Base-by-base conservation (phyloP, 2,888 invertebrate species). In the Emesis castigata region DNA sequence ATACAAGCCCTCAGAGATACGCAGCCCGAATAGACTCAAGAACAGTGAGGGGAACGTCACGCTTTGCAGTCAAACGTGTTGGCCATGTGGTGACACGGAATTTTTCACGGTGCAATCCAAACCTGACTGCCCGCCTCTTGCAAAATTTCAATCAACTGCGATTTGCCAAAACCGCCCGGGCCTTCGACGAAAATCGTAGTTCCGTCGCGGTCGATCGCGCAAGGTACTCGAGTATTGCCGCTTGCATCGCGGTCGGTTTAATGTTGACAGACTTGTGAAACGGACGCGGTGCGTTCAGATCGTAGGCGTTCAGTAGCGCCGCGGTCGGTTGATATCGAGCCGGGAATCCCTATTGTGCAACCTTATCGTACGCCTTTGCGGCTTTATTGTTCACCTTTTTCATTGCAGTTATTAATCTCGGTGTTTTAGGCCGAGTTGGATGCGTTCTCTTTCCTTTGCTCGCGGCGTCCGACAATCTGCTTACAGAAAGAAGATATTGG, bases 241-340 rank as follows among this genome's bases (percentile, higher is more conserved):
- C 75, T 69, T 75, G 75, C 31, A 69, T 64, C 69, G 16, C 69
- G 74, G 69, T 74, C 75, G 75, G 48, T 48, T 48, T n/a, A 48
- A 48, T 48, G n/a, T 48, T 5, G 3, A n/a, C 48, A 73, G 53
- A 53, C 53, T 53, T 53, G 53, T 18, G 56, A 18, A 18, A 56
- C 16, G 56, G 18, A 20, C 20, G 56, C 20, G 56, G 56, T 18
- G 20, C 56, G 20, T 56, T 56, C 56, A 56, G 20, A 56, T 56
- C 56, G 20, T 56, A 56, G 20, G 56, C 2, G 20, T 20, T 8
- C 6, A 56, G 16, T 18, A 56, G 56, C 18, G 56, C 18, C 56
- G 18, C 56, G 20, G 16, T 18, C 8, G 18, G 56, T 20, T 3
- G 18, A 56, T 56, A 56, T 18, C 56, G 56, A 56, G 56, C 56